Conservation (phyloP, 2,113 vertebrate species). For the Anser brachyrhynchus region DNA sequence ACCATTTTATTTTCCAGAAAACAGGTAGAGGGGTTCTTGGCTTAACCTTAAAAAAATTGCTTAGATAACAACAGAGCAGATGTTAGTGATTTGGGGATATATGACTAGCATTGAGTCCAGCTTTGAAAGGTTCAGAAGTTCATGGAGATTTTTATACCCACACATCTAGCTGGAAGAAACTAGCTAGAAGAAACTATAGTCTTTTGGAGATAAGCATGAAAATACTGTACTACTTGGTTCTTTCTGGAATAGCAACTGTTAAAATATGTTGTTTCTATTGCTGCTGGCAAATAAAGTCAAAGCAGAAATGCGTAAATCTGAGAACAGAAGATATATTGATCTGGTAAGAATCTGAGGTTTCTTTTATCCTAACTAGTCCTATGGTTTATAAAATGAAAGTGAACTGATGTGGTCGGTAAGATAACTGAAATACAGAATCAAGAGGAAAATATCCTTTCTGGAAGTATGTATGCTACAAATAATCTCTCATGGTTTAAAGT, state of each 20-base stretch:
- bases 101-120: not conserved
- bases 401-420: not conserved
- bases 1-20: not conserved
- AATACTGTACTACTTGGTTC: not conserved
- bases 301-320: not conserved
- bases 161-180: not conserved
- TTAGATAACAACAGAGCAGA: not conserved
- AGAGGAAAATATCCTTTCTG: not conserved
- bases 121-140: slow-evolving; percentile 26
- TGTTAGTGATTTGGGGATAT: not conserved
- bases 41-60: not conserved
- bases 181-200: not conserved
- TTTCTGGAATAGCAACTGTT: not conserved
- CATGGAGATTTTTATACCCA: not conserved
- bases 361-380: not conserved
- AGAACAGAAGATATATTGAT: not conserved
- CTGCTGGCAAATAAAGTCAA: not conserved
- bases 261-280: not conserved
- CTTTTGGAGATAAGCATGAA: not conserved
- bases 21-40: not conserved
- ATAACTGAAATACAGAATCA: not conserved
- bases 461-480: not conserved
- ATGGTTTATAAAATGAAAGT: slow-evolving; percentile 25
- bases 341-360: not conserved
- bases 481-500: not conserved